Base-by-base conservation (phyloP, 2,113 vertebrate species). In the Syrmaticus mikado region DNA sequence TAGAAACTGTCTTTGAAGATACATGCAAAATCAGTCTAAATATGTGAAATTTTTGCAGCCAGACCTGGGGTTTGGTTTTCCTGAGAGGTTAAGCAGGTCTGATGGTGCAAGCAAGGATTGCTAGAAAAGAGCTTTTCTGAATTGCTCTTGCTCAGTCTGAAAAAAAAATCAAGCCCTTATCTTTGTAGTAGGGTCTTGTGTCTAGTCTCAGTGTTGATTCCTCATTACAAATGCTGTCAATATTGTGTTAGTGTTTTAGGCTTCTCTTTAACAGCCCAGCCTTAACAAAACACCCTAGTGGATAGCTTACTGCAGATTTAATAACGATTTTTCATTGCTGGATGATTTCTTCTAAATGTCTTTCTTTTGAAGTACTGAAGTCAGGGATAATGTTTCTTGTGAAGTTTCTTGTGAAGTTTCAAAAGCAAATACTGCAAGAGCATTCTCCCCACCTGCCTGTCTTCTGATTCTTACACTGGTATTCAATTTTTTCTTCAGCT, bases 321-420 rank as follows among this genome's bases (percentile, higher is more conserved):
- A 73, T 83, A 84, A 80, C 0, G 50, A 67, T 85, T 83, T 96
- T 75, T 87, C 62, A 77, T 65, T 65, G 30, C 68, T 83, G 70
- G 60, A 45, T 86, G 87, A 80, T 93, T 93, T 93, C 52, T 64
- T 76, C 74, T 80, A 79, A 88, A 93, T 91, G 75, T 76, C 53
- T 85, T 95, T 81, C 53, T 78, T 85, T 77, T 87, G 73, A 91
- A 76, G 58, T 36, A 8, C 55, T 90, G 19, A 67, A 85, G 48
- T 61, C 46, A 12, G 65, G 3, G 5, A 73, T 73, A 71, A 76
- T 21, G 50, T 86, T 81, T 92, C 88, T 92, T 93, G 55, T 92
- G 90, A 88, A 38, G 66, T 79, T 83, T 83, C 78, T 88, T 83
- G 57, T 89, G 93, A 94, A 83, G 38, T 87, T 95, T 81, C 70